phyloP scores from a whole-genome alignment of 2,888 invertebrate genomes.

The Chymomyza caudatula region DNA sequence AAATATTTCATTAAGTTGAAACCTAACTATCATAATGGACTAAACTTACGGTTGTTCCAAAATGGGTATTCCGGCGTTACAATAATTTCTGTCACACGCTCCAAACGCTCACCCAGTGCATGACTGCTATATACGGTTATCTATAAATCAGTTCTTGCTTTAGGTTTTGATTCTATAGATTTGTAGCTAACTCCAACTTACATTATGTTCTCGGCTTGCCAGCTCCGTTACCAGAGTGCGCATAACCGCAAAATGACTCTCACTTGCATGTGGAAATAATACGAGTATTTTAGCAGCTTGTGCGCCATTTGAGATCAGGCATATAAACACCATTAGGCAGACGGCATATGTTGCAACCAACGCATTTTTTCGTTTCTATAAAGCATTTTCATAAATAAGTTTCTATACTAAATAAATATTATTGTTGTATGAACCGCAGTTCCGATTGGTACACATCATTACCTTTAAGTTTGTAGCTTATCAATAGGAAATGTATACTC shows the following conservation, averaged over 20 bases:
- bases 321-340: constrained; percentile 2
- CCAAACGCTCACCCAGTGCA: constrained; percentile 74
- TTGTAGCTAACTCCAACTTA: constrained; percentile 47
- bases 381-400: not conserved
- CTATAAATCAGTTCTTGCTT: constrained; percentile 34
- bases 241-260: constrained; percentile 77
- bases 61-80: constrained; percentile 71
- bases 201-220: constrained; percentile 78
- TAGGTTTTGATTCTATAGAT: not conserved
- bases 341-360: not conserved
- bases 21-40: not conserved
- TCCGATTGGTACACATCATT: constrained; percentile 60
- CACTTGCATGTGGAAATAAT: constrained; percentile 75
- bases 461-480: constrained; percentile 31
- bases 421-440: not conserved
- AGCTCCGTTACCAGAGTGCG: constrained; percentile 78
- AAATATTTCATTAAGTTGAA: not conserved
- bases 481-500: constrained; percentile 27
- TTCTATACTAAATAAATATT: too few relatives aligned
- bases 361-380: constrained; percentile 1
- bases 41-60: constrained; percentile 70
- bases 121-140: constrained; percentile 74
- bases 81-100: constrained; percentile 71
- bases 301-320: not conserved
- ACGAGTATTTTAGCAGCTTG: constrained; percentile 68